Percentiles rank a stretch among this genome's conserved stretches.
These are phyloP conservation scores for Lymantria dispar DNA, from an alignment of 2,888 invertebrate species.

Conservation along the genomic window DNA sequence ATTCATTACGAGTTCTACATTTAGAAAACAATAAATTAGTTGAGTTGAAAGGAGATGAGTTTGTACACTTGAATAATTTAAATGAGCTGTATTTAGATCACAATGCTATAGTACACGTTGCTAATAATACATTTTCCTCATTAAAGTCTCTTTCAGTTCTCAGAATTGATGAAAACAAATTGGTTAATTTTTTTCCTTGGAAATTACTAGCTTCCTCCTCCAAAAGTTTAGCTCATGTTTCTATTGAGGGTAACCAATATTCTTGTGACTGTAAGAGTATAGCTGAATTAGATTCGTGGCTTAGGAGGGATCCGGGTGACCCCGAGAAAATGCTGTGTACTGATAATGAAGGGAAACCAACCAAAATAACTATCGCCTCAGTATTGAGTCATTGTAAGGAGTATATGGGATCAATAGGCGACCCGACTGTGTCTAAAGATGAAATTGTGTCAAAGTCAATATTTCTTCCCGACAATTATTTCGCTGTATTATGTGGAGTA, in stretches of 20 bases:
- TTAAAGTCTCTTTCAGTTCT: slow-evolving; percentile 88
- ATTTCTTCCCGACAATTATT: slow-evolving; percentile 86
- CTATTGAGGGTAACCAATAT: slow-evolving; percentile 91
- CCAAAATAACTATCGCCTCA: slow-evolving; percentile 79
- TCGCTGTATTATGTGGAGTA: slow-evolving; percentile 88
- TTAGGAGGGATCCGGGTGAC: slow-evolving; percentile 85
- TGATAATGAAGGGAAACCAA: slow-evolving; percentile 78
- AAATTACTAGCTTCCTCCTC: slow-evolving; percentile 85
- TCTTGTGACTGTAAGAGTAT: slow-evolving; percentile 91
- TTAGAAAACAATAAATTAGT: slow-evolving; percentile 89
- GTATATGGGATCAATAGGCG: slow-evolving; percentile 77
- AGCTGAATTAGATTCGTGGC: slow-evolving; percentile 86
- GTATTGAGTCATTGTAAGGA: slow-evolving; percentile 84
- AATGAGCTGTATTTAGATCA: slow-evolving; percentile 91
- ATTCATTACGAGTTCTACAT: slow-evolving; percentile 87
- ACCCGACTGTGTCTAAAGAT: slow-evolving; percentile 71
- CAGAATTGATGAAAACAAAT: slow-evolving; percentile 89
- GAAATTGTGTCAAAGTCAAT: slow-evolving; percentile 83
- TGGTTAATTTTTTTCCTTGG: slow-evolving; percentile 89
- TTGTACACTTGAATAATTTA: slow-evolving; percentile 88
- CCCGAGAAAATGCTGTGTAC: slow-evolving; percentile 87
- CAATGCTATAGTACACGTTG: slow-evolving; percentile 87
- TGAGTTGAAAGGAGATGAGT: slow-evolving; percentile 89
- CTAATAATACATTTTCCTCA: slow-evolving; percentile 90
- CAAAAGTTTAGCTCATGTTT: slow-evolving; percentile 84